Evolutionary conservation across 2,797 vertebrate species (phyloP).

Genomic region (Coreius guichenoti): DNA sequence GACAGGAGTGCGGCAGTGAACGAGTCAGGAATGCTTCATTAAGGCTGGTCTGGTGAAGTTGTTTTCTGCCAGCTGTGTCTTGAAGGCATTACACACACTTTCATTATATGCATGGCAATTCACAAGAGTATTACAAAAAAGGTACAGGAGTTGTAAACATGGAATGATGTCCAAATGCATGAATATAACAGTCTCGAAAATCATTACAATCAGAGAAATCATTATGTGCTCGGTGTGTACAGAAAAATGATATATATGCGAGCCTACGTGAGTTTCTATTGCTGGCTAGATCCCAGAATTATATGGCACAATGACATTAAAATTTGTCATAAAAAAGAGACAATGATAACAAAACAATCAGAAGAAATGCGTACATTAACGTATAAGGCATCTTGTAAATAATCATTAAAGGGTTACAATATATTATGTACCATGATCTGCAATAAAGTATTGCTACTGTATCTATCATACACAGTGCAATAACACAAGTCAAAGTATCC

Average conservation of each 20-base stretch:
- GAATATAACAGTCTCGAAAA: constrained; percentile 66
- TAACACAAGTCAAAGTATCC: constrained; percentile 22
- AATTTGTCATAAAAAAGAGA: constrained; percentile 29
- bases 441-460: constrained; percentile 49
- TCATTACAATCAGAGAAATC: constrained; percentile 50
- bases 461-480: constrained; percentile 39
- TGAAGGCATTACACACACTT: constrained; percentile 47
- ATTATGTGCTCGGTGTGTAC: constrained; percentile 22
- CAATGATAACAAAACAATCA: constrained; percentile 42
- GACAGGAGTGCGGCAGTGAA: constrained; percentile 47
- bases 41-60: constrained; percentile 59
- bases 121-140: constrained; percentile 25
- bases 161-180: constrained; percentile 59
- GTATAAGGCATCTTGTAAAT: constrained; percentile 55
- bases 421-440: constrained; percentile 53
- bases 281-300: constrained; percentile 48
- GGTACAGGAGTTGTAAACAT: constrained; percentile 55
- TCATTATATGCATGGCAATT: constrained; percentile 38
- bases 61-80: constrained; percentile 45
- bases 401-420: constrained; percentile 63
- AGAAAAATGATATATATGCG: constrained; percentile 38
- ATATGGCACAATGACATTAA: constrained; percentile 61
- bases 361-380: constrained; percentile 45
- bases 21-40: constrained; percentile 57
- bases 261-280: constrained; percentile 43